A percentile compares a stretch with the other conserved stretches of the same genome.
phyloP scores from a whole-genome alignment of 2,113 vertebrate species.

The Hippoglossus stenolepis region DNA sequence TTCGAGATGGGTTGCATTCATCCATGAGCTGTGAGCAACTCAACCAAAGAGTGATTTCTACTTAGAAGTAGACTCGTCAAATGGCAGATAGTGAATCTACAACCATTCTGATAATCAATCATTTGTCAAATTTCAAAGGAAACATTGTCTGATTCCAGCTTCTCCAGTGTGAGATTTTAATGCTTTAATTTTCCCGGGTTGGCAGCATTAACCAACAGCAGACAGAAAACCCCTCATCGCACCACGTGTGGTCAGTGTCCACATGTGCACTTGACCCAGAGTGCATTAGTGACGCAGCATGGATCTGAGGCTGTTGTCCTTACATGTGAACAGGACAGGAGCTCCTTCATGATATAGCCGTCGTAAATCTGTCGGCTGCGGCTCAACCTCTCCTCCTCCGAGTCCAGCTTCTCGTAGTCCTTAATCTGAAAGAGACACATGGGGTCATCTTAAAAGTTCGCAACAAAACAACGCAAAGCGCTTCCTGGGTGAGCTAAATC shows the following conservation, averaged over 20 bases:
- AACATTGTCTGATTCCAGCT: not conserved
- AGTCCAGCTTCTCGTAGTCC: constrained; percentile 97
- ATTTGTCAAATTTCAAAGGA: not conserved
- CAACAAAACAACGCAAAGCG: constrained; percentile 1
- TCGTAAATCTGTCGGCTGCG: constrained; percentile 96
- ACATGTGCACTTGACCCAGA: not conserved
- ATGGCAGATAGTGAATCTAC: not conserved
- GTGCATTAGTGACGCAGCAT: not conserved
- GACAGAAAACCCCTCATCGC: not conserved
- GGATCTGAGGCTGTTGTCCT: constrained; percentile 50
- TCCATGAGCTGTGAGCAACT: not conserved
- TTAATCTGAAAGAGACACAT: constrained; percentile 67
- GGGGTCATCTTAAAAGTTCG: not conserved
- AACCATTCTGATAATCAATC: not conserved
- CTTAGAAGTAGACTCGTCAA: not conserved
- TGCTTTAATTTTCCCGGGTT: not conserved
- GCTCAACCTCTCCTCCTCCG: constrained; percentile 89
- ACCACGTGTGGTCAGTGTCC: not conserved
- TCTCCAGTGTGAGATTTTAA: no score
- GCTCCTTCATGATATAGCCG: constrained; percentile 97
- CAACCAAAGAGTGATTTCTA: not conserved
- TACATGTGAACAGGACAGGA: constrained; percentile 96
- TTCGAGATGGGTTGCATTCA: not conserved
- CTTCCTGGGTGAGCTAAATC: constrained; percentile 27
- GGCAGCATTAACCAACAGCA: not conserved